These are phyloP conservation scores for Sesia bembeciformis DNA, from an alignment of 2,888 invertebrate genomes.

Conservation along the genomic window DNA sequence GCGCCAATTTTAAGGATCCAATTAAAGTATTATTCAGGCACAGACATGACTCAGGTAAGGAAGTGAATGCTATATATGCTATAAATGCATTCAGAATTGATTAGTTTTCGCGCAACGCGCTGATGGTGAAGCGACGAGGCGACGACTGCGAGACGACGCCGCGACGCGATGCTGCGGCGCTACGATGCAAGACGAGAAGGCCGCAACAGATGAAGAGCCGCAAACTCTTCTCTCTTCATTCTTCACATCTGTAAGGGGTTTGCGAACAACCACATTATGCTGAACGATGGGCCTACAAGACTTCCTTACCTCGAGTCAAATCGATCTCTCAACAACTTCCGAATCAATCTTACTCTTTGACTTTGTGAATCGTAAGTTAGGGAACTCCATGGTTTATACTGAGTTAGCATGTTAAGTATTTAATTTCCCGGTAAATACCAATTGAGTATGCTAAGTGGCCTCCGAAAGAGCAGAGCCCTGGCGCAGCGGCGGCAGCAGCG, in stretches of 20 bases:
- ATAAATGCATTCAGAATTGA: constrained; percentile 7
- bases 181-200: constrained; percentile 3
- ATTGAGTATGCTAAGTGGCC: constrained; percentile 68
- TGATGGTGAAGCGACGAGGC: constrained; percentile 13
- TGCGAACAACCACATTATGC: constrained; percentile 74
- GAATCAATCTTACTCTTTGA: constrained; percentile 1
- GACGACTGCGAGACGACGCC: neutral
- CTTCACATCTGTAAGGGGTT: constrained; percentile 70
- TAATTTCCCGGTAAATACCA: constrained; percentile 74
- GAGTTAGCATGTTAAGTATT: constrained; percentile 61
- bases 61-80: constrained; percentile 32
- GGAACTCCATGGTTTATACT: constrained; percentile 42
- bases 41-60: constrained; percentile 63
- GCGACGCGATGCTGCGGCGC: constrained; percentile 16
- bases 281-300: constrained; percentile 62
- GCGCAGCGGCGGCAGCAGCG: constrained; percentile 51
- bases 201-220: constrained; percentile 4
- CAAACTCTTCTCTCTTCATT: constrained; percentile 43
- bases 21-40: constrained; percentile 10
- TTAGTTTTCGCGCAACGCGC: constrained; percentile 29
- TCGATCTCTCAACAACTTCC: constrained; percentile 51
- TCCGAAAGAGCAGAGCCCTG: constrained; percentile 57
- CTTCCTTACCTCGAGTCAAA: constrained; percentile 67
- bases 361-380: constrained; percentile 17
- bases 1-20: constrained; percentile 16